Base-by-base conservation (phyloP, 2,113 vertebrate genomes). In the Mobula birostris region DNA sequence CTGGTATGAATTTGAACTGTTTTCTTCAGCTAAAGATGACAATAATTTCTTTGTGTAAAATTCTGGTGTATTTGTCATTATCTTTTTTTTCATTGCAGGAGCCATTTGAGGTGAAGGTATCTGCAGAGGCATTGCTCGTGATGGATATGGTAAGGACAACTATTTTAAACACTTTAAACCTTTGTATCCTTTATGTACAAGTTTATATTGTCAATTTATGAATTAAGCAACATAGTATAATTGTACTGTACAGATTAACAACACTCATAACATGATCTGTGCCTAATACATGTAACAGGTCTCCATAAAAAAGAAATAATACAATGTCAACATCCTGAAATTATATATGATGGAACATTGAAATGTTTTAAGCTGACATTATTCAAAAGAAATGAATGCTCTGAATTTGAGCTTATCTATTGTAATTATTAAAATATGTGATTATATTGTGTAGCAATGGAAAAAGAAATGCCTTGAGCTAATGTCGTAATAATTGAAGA, bases 101-200 rank as follows among this genome's bases (percentile, higher is more conserved):
- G 68, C 99, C 99, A 12, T 99, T 99, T 97, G 97, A 97, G 95
- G 98, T 99, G 93, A 96, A 97, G 94, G 98, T 99, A 85, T 98
- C 98, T 96, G 97, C 98, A 0, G 98, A 99, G 96, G 98, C 97
- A 94, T 97, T 99, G 95, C 95, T 99, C 94, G 97, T 99, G 95
- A 99, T 99, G 98, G 98, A 99, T 96, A 97, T 99, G 98, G 99
- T 99, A 97, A 83, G 32, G 12, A 19, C 21, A 36, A 7, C 32
- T 68, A 76, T 93, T 29, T 27, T 29, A 48, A 48, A 5, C 0
- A 32, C 29, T 91, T 91, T 63, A 14, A 27, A 15, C 77, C 7
- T 2, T 77, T 77, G 56, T 94, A 36, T 27, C 19, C 32, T 27
- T 94, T 9, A 14, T 63, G 27, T 7, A 19, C 58, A 94, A 0